A percentile compares a stretch with the other conserved stretches of the same genome.
These are phyloP conservation scores for Aromia moschata DNA, from an alignment of 2,888 invertebrate genomes.

Conservation along the genomic window DNA sequence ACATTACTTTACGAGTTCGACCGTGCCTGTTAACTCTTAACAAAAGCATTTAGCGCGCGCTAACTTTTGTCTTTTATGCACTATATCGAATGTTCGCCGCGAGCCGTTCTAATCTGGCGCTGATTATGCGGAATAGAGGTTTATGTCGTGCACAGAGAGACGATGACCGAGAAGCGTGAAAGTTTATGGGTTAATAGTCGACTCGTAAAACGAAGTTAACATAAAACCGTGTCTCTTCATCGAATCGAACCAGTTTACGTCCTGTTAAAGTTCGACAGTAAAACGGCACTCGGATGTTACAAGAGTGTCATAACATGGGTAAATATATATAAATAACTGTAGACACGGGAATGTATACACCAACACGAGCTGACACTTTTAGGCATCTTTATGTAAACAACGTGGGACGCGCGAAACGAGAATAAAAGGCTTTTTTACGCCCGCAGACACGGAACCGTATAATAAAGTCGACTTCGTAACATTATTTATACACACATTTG, in stretches of 20 bases:
- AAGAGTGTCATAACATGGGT: slow-evolving; percentile 4
- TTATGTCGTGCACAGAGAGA: slow-evolving; percentile 18
- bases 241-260: slow-evolving; percentile 9
- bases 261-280: slow-evolving; percentile 11
- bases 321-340: slow-evolving; percentile 1
- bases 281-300: slow-evolving; percentile 2
- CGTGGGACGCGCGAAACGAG: slow-evolving; percentile 16
- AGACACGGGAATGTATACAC: slow-evolving; percentile 8
- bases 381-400: slow-evolving; percentile 12
- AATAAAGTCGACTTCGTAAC: background rate
- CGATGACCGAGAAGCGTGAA: background rate
- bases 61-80: slow-evolving; percentile 3
- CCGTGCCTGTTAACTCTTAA: background rate
- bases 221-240: slow-evolving; percentile 9
- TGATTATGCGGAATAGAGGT: slow-evolving; percentile 17
- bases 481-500: background rate
- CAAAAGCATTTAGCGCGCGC: slow-evolving; percentile 8
- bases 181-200: slow-evolving; percentile 19
- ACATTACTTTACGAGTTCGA: slow-evolving; percentile 4
- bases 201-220: slow-evolving; percentile 14
- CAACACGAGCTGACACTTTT: slow-evolving; percentile 16
- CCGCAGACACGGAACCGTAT: background rate
- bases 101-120: slow-evolving; percentile 14
- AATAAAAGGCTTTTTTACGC: slow-evolving; percentile 7
- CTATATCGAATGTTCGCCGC: slow-evolving; percentile 5